Evolutionary conservation across 2,888 invertebrate genomes (phyloP).

Genomic region (Teinopalpus imperialis): DNA sequence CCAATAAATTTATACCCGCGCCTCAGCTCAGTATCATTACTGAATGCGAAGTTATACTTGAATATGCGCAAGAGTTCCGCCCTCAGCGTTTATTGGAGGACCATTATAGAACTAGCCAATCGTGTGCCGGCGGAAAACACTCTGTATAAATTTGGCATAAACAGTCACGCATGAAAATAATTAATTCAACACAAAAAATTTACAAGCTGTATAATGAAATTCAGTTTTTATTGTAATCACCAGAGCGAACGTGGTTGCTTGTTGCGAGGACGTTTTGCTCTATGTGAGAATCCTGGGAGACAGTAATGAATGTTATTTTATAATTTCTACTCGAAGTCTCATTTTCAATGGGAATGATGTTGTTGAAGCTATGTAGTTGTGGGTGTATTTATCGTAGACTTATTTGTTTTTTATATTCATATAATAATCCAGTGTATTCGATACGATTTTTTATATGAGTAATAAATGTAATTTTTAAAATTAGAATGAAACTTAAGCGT

Average conservation of each 20-base stretch:
- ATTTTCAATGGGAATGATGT: conserved; percentile 21
- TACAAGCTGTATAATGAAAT: conserved; percentile 6
- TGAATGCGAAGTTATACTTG: conserved; percentile 1
- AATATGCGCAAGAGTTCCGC: conserved; percentile 70
- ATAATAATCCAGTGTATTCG: too few species aligned
- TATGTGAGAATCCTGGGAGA: conserved; percentile 13
- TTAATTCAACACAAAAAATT: conserved; percentile 21
- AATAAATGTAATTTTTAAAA: too few species aligned
- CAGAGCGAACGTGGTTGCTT: conserved; percentile 1
- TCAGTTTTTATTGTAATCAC: conserved; percentile 20
- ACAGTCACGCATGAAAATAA: conserved; percentile 72
- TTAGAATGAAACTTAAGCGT: too few species aligned
- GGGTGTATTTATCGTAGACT: too few species aligned
- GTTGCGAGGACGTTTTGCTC: conserved; percentile 3
- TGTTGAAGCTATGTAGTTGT: too few species aligned
- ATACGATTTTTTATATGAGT: too few species aligned
- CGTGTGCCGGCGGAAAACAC: conserved; percentile 48
- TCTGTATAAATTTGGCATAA: conserved; percentile 77
- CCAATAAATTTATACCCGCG: background rate
- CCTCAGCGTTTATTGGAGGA: conserved; percentile 65
- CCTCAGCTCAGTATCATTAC: too few species aligned
- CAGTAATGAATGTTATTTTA: conserved; percentile 22
- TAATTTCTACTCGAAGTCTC: conserved; percentile 22
- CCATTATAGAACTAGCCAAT: conserved; percentile 68
- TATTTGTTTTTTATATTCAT: too few species aligned